phyloP scores from a whole-genome alignment of 2,797 vertebrate genomes.

The Sylvia borin region DNA sequence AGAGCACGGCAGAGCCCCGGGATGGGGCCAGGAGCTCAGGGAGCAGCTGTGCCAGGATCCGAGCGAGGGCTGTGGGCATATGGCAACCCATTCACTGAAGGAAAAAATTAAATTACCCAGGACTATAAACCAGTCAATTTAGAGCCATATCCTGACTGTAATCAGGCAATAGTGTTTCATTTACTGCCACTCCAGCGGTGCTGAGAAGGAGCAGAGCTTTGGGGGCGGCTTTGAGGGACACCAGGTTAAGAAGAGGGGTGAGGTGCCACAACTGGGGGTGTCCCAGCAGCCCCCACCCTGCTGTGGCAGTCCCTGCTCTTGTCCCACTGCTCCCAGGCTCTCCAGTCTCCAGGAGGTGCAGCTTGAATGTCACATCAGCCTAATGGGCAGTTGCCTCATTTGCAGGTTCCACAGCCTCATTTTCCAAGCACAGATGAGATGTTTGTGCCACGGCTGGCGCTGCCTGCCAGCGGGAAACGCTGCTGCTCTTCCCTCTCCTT shows the following conservation, averaged over 20 bases:
- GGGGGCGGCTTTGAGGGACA: background rate
- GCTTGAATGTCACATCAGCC: slow-evolving; percentile 8
- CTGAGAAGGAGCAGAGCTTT: fast-evolving
- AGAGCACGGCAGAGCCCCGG: fast-evolving
- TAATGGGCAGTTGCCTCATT: background rate
- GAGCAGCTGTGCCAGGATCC: background rate
- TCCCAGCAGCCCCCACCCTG: background rate
- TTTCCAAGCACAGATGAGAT: background rate
- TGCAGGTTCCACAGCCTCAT: background rate
- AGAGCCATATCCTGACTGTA: background rate
- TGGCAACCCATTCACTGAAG: slow-evolving; percentile 6
- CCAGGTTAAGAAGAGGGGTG: fast-evolving
- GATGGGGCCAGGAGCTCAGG: background rate
- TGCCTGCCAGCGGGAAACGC: background rate
- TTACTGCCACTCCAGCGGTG: background rate
- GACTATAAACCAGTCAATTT: slow-evolving; percentile 54
- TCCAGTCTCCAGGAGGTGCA: fast-evolving
- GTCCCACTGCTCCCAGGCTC: background rate
- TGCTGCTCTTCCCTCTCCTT: background rate
- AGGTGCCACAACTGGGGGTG: background rate
- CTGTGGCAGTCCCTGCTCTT: background rate
- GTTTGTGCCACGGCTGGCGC: background rate
- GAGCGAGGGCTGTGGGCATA: background rate
- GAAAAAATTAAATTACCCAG: slow-evolving; percentile 39
- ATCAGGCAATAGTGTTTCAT: slow-evolving; percentile 15